Base-by-base conservation (phyloP, 2,888 invertebrate genomes). In the Nomada ruficornis region DNA sequence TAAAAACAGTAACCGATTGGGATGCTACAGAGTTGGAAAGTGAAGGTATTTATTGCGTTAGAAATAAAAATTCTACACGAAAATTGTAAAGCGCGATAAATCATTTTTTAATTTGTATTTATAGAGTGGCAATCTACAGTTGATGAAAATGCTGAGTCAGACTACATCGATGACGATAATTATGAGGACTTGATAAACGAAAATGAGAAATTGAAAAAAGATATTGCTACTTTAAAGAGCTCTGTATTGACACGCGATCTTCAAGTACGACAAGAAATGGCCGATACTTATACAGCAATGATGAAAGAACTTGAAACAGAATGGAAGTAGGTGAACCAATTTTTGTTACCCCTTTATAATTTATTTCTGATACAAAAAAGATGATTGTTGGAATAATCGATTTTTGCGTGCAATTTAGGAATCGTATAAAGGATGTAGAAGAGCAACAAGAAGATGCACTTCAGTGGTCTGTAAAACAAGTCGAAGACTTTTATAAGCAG, bases 181-280 rank as follows among this genome's bases (percentile, higher is more conserved):
- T 92, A 91, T 52, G 90, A 91, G 18, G 90, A 92, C 5, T 18
- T 93, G 0, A 0, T 91, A 3, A 75, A 54, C 3, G 93, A 93
- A 74, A 94, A 93, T 63, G 85, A 90, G 44, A 71, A 83, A 11
- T 80, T 94, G 36, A 92, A 89, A 57, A 89, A 89, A 23, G 91
- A 94, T 85, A 83, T 92, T 15, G 62, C 62, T 2, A n/a, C 76
- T 29, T 62, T 93, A 7, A 92, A 92, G 69, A 85, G 82, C n/a
- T 87, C 91, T 20, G 80, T 86, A 29, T 74, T 93, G 3, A 82
- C 82, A 13, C 89, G 87, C 26, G 94, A 94, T 77, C 73, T 92
- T 5, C 79, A 91, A 77, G 93, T 90, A 44, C 92, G 94, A 0
- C 88, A 91, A 18, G 93, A 94, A 88, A 83, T 94, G 89, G 86